Conservation (phyloP, 2,797 vertebrate species). For the Peromyscus attwateri region DNA sequence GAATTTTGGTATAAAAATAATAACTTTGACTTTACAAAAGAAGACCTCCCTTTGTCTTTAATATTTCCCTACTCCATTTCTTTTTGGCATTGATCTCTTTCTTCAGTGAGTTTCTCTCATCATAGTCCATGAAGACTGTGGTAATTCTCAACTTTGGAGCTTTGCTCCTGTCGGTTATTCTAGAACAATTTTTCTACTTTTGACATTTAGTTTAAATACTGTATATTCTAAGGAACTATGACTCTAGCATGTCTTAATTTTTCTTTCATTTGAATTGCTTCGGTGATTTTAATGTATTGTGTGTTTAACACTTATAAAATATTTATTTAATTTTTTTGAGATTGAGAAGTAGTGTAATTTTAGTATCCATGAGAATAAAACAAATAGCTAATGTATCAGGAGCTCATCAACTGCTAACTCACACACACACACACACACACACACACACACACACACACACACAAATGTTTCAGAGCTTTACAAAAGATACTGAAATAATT, state of each 20-base stretch:
- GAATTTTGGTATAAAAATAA: neutral
- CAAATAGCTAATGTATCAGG: constrained; percentile 18
- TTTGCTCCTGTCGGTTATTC: neutral
- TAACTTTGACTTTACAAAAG: constrained; percentile 90
- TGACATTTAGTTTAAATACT: constrained; percentile 20
- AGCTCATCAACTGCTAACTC: constrained; percentile 57
- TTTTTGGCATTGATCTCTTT: neutral
- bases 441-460: constrained; percentile 70
- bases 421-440: constrained; percentile 68
- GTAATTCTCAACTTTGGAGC: neutral
- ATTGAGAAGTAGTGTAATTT: constrained; percentile 73
- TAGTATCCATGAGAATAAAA: constrained; percentile 66
- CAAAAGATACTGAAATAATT: neutral
- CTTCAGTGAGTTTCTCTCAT: neutral
- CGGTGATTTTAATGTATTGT: neutral
- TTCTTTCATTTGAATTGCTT: neutral
- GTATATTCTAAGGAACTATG: neutral
- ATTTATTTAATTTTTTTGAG: constrained; percentile 15
- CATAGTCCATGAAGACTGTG: neutral
- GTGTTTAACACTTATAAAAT: neutral
- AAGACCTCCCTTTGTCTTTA: neutral
- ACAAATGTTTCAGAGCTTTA: constrained; percentile 41
- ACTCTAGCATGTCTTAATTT: neutral
- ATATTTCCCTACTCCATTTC: neutral
- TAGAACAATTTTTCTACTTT: neutral